Evolutionary conservation across 2,888 invertebrate species (phyloP), one percentile per base, ranked within the genome.

Genomic region (Volucella bombylans): DNA sequence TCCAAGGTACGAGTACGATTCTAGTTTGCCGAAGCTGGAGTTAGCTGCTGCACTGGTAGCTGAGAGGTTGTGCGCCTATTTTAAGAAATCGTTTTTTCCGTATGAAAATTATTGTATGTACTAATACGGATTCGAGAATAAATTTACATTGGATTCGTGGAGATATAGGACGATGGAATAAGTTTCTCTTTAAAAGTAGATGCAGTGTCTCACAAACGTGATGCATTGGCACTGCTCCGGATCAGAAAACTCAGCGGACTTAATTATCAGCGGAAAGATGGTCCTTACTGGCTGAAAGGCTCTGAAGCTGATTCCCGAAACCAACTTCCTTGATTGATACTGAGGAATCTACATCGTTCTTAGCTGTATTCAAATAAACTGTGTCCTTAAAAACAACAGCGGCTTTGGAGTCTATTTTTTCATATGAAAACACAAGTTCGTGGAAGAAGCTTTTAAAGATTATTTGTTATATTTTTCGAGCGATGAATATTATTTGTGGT

Each of bases 41-140:
- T 18, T 18, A 18, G 18, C 18, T 18, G 18, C 18, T 18, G 18
- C 18, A 18, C 1, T 18, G 18, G 18, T 18, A 18, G 18, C 18
- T 18, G 18, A 1, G 1, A 18, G 18, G 18, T 18, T 18, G 11
- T 59, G 45, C 31, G 43, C 54, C 0, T 55, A 49, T 45, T 54
- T 77, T 8, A 45, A 43, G 41, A 65, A 52, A n/a, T 43, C n/a
- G 6, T 43, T 49, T 8, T n/a, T 62, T 59, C 59, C 14, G 8
- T 57, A 49, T 50, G 31, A 10, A 8, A 41, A 31, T 11, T n/a
- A 43, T 50, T 55, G 43, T 38, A 45, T 67, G 23, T 62, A 69
- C 55, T 1, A n/a, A n/a, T n/a, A n/a, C n/a, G n/a, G 69, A 77
- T 54, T 61, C 55, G 23, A 62, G 64, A 31, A 77, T 77, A 18